phyloP scores from a whole-genome alignment of 2,113 vertebrate species.

The Gorsachius goisagi region DNA sequence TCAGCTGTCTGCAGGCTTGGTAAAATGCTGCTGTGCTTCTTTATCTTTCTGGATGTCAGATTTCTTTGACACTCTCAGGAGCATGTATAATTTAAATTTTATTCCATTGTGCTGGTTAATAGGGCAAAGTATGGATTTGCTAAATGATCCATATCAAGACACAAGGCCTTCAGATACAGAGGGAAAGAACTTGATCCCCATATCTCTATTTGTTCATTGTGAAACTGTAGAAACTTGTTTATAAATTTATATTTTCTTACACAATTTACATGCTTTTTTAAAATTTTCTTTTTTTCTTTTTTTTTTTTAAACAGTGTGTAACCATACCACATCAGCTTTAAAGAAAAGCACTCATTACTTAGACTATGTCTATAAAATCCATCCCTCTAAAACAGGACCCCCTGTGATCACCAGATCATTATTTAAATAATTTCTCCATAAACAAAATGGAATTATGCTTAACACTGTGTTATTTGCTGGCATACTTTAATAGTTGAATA shows the following conservation, averaged over 20 bases:
- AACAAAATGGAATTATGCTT: background rate
- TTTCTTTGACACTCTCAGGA: background rate
- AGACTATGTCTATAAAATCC: background rate
- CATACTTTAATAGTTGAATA: background rate
- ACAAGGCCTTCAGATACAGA: background rate
- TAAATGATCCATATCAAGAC: background rate
- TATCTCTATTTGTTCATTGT: background rate
- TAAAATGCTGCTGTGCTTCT: conserved; percentile 41
- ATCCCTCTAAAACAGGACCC: background rate
- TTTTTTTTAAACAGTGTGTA: background rate
- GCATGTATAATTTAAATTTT: background rate
- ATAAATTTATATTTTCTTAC: background rate
- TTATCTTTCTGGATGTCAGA: conserved; percentile 30
- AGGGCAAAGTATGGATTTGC: background rate
- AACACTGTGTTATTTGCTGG: background rate
- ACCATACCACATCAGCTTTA: background rate
- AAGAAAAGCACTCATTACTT: background rate
- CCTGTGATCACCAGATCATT: background rate
- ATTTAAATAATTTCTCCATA: background rate
- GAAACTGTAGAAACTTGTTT: background rate
- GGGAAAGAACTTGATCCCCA: background rate
- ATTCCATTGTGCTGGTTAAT: background rate
- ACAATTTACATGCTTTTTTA: background rate
- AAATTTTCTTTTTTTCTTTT: fast-evolving
- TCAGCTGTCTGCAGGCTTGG: conserved; percentile 43